Percentiles rank a stretch among this genome's conserved stretches.
Evolutionary conservation across 1,140 invertebrate species (phyloP).

Genomic region (Drosophila kohkoa): DNA sequence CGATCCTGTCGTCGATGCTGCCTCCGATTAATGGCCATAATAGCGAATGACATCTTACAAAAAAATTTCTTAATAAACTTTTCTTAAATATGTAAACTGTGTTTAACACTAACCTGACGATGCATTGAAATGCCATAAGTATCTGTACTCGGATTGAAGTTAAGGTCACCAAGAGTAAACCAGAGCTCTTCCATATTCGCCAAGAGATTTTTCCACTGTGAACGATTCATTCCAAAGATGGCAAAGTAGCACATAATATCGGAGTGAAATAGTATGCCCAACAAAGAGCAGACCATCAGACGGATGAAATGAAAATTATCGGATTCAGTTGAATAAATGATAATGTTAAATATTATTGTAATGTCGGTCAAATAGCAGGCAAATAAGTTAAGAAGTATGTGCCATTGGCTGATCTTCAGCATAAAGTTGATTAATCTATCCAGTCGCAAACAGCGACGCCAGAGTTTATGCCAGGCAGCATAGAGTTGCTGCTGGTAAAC

Average conservation of each 20-base stretch:
- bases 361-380: constrained; percentile 52
- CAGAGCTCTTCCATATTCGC: constrained; percentile 9
- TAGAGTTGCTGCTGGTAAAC: constrained; percentile 50
- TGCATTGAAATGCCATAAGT: not conserved
- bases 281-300: constrained; percentile 1
- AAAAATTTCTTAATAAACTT: too few relatives aligned
- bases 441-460: constrained; percentile 33
- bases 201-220: constrained; percentile 7
- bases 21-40: constrained; percentile 43
- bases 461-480: constrained; percentile 49
- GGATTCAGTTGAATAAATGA: constrained; percentile 24
- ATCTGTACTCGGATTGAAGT: not conserved
- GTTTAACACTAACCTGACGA: constrained; percentile 37
- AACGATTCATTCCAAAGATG: constrained; percentile 6
- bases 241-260: constrained; percentile 21
- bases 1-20: constrained; percentile 44
- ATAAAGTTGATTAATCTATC: constrained; percentile 26
- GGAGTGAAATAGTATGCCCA: not conserved
- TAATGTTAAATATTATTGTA: constrained; percentile 49
- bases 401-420: constrained; percentile 45
- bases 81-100: too few relatives aligned
- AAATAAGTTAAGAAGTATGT: constrained; percentile 52
- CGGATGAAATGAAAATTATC: constrained; percentile 8
- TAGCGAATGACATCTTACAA: constrained; percentile 55
- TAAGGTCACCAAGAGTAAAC: not conserved